A percentile compares a stretch with the other conserved stretches of the same genome.
These are phyloP conservation scores for Lamellibrachia luymesi DNA, from an alignment of 1,140 invertebrate species.

Conservation along the genomic window DNA sequence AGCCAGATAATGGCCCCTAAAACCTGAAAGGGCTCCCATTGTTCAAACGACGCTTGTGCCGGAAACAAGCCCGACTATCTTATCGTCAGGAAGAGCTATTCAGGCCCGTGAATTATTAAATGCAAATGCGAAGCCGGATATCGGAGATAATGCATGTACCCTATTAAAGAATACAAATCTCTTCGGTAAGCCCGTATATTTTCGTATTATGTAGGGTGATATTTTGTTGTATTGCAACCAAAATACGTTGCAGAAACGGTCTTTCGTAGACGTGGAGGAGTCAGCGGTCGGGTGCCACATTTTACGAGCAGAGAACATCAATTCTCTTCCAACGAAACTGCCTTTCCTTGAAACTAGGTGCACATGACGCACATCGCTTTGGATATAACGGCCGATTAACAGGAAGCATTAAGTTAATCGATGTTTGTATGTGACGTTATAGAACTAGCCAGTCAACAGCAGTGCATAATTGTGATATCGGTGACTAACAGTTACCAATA, in stretches of 20 bases:
- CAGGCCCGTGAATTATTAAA: background rate
- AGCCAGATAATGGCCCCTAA: background rate
- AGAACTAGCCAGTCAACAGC: background rate
- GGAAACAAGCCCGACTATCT: background rate
- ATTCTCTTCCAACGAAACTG: background rate
- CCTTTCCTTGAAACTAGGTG: background rate
- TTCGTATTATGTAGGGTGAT: background rate
- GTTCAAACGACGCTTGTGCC: background rate
- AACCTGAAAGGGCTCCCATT: background rate
- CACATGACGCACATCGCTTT: background rate
- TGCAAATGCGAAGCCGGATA: background rate
- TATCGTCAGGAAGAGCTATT: background rate
- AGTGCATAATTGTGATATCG: background rate
- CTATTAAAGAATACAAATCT: background rate
- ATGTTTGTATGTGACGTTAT: background rate
- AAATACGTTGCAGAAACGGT: background rate
- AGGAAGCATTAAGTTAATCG: background rate
- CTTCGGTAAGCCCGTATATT: background rate
- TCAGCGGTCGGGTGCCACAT: background rate
- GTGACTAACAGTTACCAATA: background rate
- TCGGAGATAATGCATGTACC: background rate
- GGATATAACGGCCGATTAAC: background rate
- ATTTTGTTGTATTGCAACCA: background rate
- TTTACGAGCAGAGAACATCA: background rate
- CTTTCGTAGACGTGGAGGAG: background rate